Evolutionary conservation across 2,888 invertebrate species (phyloP).

Genomic region (Sabatieria punctata): DNA sequence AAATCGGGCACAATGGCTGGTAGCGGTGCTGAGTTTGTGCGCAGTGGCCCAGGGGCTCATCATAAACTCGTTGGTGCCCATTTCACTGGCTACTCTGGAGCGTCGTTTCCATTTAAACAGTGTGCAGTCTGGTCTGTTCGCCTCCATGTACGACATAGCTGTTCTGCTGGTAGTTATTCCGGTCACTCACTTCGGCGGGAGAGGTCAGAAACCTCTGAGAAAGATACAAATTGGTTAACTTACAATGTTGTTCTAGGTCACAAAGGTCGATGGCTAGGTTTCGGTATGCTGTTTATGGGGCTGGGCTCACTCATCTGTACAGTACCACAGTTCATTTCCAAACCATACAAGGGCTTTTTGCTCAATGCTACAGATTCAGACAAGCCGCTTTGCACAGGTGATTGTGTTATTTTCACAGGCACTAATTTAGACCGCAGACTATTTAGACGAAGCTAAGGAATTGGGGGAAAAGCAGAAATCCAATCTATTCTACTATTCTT

Average conservation of each 20-base stretch:
- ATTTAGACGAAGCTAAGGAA: too few relatives aligned
- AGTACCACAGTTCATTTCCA: constrained; percentile 56
- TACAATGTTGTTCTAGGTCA: constrained; percentile 18
- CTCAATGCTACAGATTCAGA: too few relatives aligned
- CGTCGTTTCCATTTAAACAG: constrained; percentile 22
- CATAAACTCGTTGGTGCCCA: constrained; percentile 33
- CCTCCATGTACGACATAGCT: constrained; percentile 65
- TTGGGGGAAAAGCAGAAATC: too few relatives aligned
- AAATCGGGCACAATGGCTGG: constrained; percentile 24
- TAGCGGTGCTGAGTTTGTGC: constrained; percentile 26
- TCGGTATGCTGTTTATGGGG: constrained; percentile 52
- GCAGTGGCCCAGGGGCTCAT: constrained; percentile 35
- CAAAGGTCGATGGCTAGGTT: constrained; percentile 45
- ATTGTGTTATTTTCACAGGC: too few relatives aligned
- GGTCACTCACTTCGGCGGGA: constrained; percentile 57
- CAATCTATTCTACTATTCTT: too few relatives aligned
- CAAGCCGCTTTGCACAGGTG: too few relatives aligned
- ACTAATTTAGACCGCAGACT: too few relatives aligned
- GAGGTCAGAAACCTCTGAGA: constrained; percentile 1
- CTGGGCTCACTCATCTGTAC: constrained; percentile 50
- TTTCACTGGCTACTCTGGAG: constrained; percentile 32
- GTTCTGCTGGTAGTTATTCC: constrained; percentile 60
- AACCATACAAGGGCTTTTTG: constrained; percentile 43
- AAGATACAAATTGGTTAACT: not conserved
- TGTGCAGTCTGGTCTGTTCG: constrained; percentile 59